phyloP scores from a whole-genome alignment of 1,140 invertebrate genomes.

The Proales similis region DNA sequence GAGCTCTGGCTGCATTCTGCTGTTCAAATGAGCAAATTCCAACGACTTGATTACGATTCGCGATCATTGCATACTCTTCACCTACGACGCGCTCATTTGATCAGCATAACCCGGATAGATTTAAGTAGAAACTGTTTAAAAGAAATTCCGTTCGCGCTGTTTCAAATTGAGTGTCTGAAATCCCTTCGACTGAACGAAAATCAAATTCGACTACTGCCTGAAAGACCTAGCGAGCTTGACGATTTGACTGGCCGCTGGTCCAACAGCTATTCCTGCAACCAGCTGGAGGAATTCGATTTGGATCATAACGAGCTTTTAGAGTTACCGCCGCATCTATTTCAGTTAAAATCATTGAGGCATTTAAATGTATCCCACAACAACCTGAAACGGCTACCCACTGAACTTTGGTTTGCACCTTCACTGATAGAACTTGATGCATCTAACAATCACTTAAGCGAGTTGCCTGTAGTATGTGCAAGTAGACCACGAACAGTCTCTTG shows the following conservation, averaged over 20 bases:
- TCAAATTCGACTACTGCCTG: slow-evolving; percentile 67
- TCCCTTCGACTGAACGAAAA: slow-evolving; percentile 80
- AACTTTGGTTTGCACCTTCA: slow-evolving; percentile 80
- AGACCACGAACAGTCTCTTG: background rate
- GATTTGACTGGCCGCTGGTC: background rate
- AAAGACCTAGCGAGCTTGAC: slow-evolving; percentile 4
- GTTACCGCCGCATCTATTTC: slow-evolving; percentile 1
- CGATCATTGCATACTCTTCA: no score
- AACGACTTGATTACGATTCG: no score
- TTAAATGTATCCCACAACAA: slow-evolving; percentile 68
- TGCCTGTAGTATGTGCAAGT: slow-evolving; percentile 58
- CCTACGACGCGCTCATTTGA: no score
- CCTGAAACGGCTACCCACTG: slow-evolving; percentile 69
- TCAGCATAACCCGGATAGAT: slow-evolving; percentile 84
- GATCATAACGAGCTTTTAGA: background rate
- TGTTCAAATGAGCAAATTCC: no score
- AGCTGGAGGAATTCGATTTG: slow-evolving; percentile 25
- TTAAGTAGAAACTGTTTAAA: slow-evolving; percentile 80
- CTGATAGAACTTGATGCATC: slow-evolving; percentile 81
- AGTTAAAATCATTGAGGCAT: background rate
- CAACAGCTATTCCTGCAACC: slow-evolving; percentile 1
- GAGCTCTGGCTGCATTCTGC: no score
- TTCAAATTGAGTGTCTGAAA: slow-evolving; percentile 68
- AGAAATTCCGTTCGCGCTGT: slow-evolving; percentile 69
- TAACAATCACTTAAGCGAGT: slow-evolving; percentile 74